Evolutionary conservation across 2,113 vertebrate genomes (phyloP), one percentile per base, ranked within the genome.

Genomic region (Dicrurus megarhynchus): DNA sequence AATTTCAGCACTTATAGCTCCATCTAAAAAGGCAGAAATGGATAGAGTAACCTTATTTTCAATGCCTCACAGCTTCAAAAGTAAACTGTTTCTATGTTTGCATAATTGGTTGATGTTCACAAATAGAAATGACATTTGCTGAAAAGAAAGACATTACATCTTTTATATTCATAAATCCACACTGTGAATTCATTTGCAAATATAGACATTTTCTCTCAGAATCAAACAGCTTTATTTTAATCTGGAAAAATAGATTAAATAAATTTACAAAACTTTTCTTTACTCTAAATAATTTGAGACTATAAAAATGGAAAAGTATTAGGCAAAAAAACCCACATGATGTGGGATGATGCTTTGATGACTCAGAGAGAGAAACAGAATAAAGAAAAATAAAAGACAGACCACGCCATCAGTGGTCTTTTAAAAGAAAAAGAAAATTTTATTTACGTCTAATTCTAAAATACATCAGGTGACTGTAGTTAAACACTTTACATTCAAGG

Each of bases 91-190:
- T 81, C 92, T 83, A 68, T 89, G 41, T 85, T 69, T 91, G 84
- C 33, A 77, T 96, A 96, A 94, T 69, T 83, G 32, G 37, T 57
- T 68, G 56, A 82, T 69, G 46, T 64, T 95, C 89, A 87, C 17
- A 89, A 60, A 68, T 22, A 52, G 42, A 85, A 90, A 22, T 3
- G 1, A 75, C 37, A 79, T 73, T 91, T 46, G 39, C 49, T 76
- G 61, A 52, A 89, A 93, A 92, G 26, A 83, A 95, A 91, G 37
- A 49, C 23, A 75, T 70, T 50, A 19, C 26, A 60, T 61, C 24
- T 84, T 83, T 80, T 91, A 42, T 61, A 82, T 91, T 81, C 32
- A 78, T 71, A 94, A 91, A 89, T 76, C 23, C 16, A n/a, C 79
- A 73, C 23, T 76, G 24, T 89, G 65, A 76, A 60, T 76, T 85